Evolutionary conservation across 1,140 invertebrate species (phyloP), one percentile per base, ranked within the genome.

Genomic region (Sitobion miscanthi): DNA sequence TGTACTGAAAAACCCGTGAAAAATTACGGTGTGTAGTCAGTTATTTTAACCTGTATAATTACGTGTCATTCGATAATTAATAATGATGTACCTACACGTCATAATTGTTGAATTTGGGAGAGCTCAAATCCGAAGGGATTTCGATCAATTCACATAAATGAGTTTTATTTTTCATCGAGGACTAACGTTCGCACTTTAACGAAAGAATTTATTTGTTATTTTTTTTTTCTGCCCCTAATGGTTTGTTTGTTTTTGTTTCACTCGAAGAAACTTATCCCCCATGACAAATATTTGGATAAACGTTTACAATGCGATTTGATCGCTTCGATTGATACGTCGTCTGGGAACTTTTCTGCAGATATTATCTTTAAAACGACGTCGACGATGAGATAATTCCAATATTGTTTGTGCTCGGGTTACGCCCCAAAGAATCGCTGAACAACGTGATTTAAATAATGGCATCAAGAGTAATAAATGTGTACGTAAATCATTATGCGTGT

Each of bases 161-260:
- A 25, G 54, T 69, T 90, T 69, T 90, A 86, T 14, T 83, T 77
- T n/a, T 42, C 20, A 54, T 45, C 91, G 91, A 93, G 91, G 47
- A 93, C 91, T 83, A 54, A 52, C 91, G 91, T 93, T 86, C 35
- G 47, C 91, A 85, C 82, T 86, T 86, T 45, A 54, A 52, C 62
- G 38, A 5, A 86, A 69, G 21, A 20, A 69, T 90, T 90, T 88
- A n/a, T 77, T 77, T 77, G 11, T n/a, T 77, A 69, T 87, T 62
- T 62, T 30, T 42, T 42, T 62, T 42, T 62, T 42, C 45, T 90
- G 9, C 42, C 25, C 20, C 42, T 90, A 90, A 69, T 62, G 89
- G 89, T 90, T 62, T 93, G 42, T 93, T 93, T 93, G 91, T 93
- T 93, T 93, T 93, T 93, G 91, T 93, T 93, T 93, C 91, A 93